Evolutionary conservation across 2,888 invertebrate genomes (phyloP).

Genomic region (Calameuta filiformis): DNA sequence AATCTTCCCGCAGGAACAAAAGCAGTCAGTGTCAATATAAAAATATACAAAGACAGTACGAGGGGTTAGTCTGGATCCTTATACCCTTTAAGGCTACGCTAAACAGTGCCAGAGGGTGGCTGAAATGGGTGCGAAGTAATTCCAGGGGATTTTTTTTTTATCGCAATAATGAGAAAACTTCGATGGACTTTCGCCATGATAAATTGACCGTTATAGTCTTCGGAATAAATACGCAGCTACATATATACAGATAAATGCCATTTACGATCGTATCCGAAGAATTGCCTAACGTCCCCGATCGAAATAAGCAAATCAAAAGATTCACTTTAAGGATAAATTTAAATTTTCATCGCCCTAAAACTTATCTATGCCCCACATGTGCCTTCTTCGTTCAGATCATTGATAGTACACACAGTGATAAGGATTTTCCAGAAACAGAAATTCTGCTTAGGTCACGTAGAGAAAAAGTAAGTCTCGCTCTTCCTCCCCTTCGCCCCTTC

Average conservation of each 20-base stretch:
- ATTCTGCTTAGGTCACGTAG: not conserved
- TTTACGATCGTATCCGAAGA: not conserved
- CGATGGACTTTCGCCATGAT: constrained; percentile 34
- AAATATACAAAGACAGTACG: not conserved
- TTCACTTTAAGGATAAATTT: not conserved
- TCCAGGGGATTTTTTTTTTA: not conserved
- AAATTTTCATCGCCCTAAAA: not conserved
- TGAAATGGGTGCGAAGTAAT: not conserved
- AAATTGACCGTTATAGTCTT: constrained; percentile 17
- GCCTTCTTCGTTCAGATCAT: not conserved
- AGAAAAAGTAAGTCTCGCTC: not conserved
- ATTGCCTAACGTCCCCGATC: not conserved
- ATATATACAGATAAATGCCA: not conserved
- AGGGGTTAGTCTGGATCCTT: not conserved
- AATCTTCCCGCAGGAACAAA: not conserved
- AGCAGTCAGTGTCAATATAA: not conserved
- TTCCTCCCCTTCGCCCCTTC: too few relatives aligned
- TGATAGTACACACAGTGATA: not conserved
- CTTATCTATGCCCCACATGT: not conserved
- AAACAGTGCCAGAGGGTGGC: not conserved
- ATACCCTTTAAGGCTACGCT: not conserved
- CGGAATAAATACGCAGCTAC: not conserved
- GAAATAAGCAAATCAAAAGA: not conserved
- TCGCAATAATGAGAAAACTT: constrained; percentile 49
- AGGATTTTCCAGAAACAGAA: not conserved